A percentile compares a stretch with the other conserved stretches of the same genome.
Evolutionary conservation across 2,888 invertebrate species (phyloP).

Genomic region (Lapara coniferarum): DNA sequence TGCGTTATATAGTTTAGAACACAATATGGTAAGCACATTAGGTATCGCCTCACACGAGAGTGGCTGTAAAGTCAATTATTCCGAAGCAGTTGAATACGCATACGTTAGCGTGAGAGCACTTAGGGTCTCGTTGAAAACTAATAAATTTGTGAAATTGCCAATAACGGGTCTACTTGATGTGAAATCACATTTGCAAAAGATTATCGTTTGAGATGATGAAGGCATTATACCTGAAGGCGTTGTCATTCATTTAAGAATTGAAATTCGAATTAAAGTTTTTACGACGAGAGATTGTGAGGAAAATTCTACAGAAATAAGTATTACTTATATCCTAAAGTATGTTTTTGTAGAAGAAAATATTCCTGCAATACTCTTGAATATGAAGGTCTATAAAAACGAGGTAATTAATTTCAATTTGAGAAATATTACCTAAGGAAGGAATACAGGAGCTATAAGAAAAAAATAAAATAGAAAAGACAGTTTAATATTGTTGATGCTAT

Average conservation of each 20-base stretch:
- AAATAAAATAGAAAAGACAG: too few relatives aligned
- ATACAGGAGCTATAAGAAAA: too few relatives aligned
- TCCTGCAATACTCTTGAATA: too few relatives aligned
- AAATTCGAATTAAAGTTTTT: too few relatives aligned
- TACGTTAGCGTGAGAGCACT: slow-evolving; percentile 65
- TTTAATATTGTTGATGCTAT: too few relatives aligned
- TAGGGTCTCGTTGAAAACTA: slow-evolving; percentile 52
- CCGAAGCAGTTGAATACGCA: slow-evolving; percentile 69
- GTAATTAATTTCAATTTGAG: too few relatives aligned
- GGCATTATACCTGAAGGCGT: neutral
- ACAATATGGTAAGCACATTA: slow-evolving; percentile 43
- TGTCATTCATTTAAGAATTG: neutral
- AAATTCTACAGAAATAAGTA: too few relatives aligned
- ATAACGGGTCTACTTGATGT: slow-evolving; percentile 49
- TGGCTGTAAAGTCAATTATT: slow-evolving; percentile 73
- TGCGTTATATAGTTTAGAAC: neutral
- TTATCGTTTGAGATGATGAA: slow-evolving; percentile 1
- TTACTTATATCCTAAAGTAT: too few relatives aligned
- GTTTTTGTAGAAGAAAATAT: too few relatives aligned
- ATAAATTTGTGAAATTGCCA: slow-evolving; percentile 67
- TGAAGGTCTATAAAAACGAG: too few relatives aligned
- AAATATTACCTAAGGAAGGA: too few relatives aligned
- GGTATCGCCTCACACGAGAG: slow-evolving; percentile 69
- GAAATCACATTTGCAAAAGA: slow-evolving; percentile 49
- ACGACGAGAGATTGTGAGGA: too few relatives aligned